Conservation (phyloP, 2,888 invertebrate species). For the Torymus texanus region DNA sequence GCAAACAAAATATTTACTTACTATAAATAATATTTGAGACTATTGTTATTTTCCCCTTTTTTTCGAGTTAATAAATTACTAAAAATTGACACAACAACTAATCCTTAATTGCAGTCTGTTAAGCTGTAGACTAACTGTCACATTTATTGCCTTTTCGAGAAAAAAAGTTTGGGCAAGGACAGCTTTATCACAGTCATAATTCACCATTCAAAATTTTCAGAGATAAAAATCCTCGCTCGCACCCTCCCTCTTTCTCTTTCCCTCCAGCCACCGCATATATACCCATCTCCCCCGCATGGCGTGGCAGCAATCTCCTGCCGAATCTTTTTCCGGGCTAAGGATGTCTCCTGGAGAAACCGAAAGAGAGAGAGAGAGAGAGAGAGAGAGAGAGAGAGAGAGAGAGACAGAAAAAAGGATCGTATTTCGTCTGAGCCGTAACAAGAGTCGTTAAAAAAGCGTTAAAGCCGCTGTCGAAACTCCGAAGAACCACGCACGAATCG, state of each 20-base stretch:
- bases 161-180: background rate
- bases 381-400: background rate
- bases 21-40: no score
- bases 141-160: no score
- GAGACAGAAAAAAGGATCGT: slow-evolving; percentile 52
- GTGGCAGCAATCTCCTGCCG: slow-evolving; percentile 19
- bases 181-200: slow-evolving; percentile 25
- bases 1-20: no score
- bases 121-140: no score
- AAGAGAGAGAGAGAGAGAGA: background rate
- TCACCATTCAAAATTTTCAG: slow-evolving; percentile 37
- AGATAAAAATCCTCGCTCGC: slow-evolving; percentile 17
- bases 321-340: slow-evolving; percentile 42
- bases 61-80: no score
- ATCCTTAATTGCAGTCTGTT: no score
- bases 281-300: no score
- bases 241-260: background rate
- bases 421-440: slow-evolving; percentile 60
- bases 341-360: background rate
- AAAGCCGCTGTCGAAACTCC: slow-evolving; percentile 49
- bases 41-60: no score
- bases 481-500: slow-evolving; percentile 24
- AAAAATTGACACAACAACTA: no score
- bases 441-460: slow-evolving; percentile 61
- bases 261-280: background rate